Evolutionary conservation across 2,888 invertebrate genomes (phyloP).

Genomic region (Campoplex capitator): DNA sequence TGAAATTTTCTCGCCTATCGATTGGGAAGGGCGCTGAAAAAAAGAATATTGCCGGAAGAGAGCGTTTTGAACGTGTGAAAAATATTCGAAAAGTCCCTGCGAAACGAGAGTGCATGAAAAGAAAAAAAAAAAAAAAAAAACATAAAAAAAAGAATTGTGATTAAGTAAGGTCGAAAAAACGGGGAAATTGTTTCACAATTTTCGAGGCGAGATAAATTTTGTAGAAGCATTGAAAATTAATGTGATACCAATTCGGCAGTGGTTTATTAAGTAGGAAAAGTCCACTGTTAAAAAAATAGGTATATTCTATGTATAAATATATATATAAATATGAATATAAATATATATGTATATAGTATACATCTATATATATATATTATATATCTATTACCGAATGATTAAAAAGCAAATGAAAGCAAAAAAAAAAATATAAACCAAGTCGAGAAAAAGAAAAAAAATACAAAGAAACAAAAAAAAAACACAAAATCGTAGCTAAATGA

Average conservation of each 20-base stretch:
- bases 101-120: not conserved
- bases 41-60: not conserved
- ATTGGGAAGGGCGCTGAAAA: conserved; percentile 9
- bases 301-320: conserved; percentile 71
- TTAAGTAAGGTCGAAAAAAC: not conserved
- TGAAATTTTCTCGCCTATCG: conserved; percentile 28
- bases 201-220: conserved; percentile 70
- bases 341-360: conserved; percentile 64
- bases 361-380: conserved; percentile 66
- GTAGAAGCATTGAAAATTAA: conserved; percentile 77
- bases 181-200: not conserved
- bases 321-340: conserved; percentile 65
- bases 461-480: conserved; percentile 62
- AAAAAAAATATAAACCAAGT: conserved; percentile 55
- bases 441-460: conserved; percentile 49
- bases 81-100: conserved; percentile 43
- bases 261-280: conserved; percentile 65
- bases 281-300: conserved; percentile 68
- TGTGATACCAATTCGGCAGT: conserved; percentile 80
- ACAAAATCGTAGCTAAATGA: conserved; percentile 60
- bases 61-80: conserved; percentile 56
- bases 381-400: conserved; percentile 65
- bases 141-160: not conserved
- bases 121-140: too few species aligned
- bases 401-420: conserved; percentile 53